Conservation (phyloP, 2,797 vertebrate species). For the Amphiprion clarkii region DNA sequence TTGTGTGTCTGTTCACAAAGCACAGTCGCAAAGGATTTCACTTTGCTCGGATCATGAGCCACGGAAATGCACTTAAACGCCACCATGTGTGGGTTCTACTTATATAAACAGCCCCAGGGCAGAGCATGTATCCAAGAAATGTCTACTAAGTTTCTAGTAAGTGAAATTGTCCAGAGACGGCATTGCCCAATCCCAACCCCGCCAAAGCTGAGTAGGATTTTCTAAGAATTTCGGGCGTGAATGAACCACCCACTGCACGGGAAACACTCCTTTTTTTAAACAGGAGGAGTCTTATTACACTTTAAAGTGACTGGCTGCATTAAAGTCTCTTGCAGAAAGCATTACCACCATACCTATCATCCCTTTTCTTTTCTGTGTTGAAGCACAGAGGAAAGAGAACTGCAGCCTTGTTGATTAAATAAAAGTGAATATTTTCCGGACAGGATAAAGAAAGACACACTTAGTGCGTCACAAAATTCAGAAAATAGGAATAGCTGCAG, state of each 20-base stretch:
- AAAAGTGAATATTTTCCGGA: background rate
- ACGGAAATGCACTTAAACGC: slow-evolving; percentile 1
- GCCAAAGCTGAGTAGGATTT: slow-evolving; percentile 51
- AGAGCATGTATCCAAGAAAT: slow-evolving; percentile 2
- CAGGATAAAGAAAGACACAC: slow-evolving; percentile 23
- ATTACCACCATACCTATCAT: background rate
- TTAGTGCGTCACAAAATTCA: background rate
- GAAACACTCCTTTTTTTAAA: slow-evolving; percentile 4
- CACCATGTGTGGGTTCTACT: background rate
- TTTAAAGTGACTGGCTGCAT: slow-evolving; percentile 30
- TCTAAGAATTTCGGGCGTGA: slow-evolving; percentile 69
- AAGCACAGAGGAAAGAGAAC: slow-evolving; percentile 7
- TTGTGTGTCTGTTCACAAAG: background rate
- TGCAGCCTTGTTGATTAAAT: background rate
- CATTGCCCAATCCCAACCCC: slow-evolving; percentile 43
- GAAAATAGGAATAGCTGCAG: background rate
- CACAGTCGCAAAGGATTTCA: background rate
- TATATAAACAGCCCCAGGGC: slow-evolving; percentile 27
- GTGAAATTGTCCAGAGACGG: background rate
- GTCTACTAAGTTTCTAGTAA: slow-evolving; percentile 13
- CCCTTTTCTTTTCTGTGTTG: background rate
- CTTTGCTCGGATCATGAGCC: background rate
- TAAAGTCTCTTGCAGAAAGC: background rate
- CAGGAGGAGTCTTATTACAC: slow-evolving; percentile 57
- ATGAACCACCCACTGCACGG: slow-evolving; percentile 49